Base-by-base conservation (phyloP, 2,113 vertebrate genomes). In the Bujurquina vittata region DNA sequence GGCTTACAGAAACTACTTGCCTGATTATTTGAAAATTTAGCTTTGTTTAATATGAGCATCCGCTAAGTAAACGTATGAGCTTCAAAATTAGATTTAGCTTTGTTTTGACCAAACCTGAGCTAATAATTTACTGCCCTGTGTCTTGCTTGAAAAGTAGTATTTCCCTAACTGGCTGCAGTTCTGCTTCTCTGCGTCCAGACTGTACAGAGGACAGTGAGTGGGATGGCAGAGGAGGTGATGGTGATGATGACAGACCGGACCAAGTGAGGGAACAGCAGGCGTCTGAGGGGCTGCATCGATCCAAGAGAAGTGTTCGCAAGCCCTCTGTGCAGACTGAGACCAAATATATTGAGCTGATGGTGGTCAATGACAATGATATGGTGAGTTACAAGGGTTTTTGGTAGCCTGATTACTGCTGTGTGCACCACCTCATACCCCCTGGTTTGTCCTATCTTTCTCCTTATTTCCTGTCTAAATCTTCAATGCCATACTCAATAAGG, bases 291-390 rank as follows among this genome's bases (percentile, higher is more conserved):
- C 90, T 94, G 81, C 93, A 78, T 61, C 80, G 95, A 49, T 90
- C 91, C 60, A 96, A 94, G 88, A 91, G 95, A 83, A 93, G 96
- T 93, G 96, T 96, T 29, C 96, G 97, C 82, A 95, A 96, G 61
- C 96, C 95, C 85, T 97, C 97, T 0, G 97, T 98, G 29, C 97
- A 98, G 93, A 97, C 96, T 1, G 98, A 99, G 95, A 99, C 97
- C 94, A 99, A 99, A 94, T 99, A 98, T 52, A 97, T 99, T 43
- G 97, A 99, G 93, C 93, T 99, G 94, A 97, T 98, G 15, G 96
- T 99, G 75, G 96, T 99, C 93, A 99, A 98, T 1, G 98, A 99
- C 94, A 96, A 97, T 2, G 96, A 96, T 31, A 95, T 98, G 96
- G 97, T 97, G 89, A 95, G 96, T 61, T 23, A 3, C 33, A 29